These are phyloP conservation scores for Cyprinodon variegatus DNA, from an alignment of 2,113 vertebrate genomes.

Conservation along the genomic window DNA sequence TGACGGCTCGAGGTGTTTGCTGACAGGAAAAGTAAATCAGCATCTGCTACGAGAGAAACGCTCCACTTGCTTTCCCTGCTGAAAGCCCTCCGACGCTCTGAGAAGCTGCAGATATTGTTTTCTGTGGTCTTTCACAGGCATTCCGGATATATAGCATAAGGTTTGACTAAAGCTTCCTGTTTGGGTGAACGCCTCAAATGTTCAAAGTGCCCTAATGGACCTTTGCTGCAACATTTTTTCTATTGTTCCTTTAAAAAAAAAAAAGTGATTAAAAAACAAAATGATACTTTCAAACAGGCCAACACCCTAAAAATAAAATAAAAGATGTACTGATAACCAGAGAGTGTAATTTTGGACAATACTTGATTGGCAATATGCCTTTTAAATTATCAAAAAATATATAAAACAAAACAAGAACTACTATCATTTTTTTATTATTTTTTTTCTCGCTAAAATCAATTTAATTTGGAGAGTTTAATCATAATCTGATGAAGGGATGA, in stretches of 20 bases:
- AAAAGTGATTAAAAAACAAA: background rate
- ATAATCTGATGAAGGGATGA: too few species aligned
- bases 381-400: too few species aligned
- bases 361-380: background rate
- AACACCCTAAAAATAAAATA: background rate
- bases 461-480: too few species aligned
- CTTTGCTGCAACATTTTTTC: background rate
- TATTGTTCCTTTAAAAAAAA: constrained; percentile 5
- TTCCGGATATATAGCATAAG: constrained; percentile 31
- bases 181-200: constrained; percentile 20
- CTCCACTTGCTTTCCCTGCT: constrained; percentile 38
- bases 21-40: background rate
- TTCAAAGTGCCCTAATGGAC: constrained; percentile 20
- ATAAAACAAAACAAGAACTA: background rate
- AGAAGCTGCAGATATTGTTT: constrained; percentile 38
- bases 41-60: constrained; percentile 23
- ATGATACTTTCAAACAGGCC: background rate
- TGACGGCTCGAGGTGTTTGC: background rate
- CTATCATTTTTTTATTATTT: background rate
- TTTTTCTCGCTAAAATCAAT: too few species aligned
- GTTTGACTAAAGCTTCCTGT: constrained; percentile 60
- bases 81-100: constrained; percentile 25
- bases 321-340: background rate
- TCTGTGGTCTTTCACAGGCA: background rate
- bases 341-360: background rate